A percentile compares a stretch with the other conserved stretches of the same genome.
Evolutionary conservation across 2,113 vertebrate species (phyloP).

Genomic region (Pholis gunnellus): DNA sequence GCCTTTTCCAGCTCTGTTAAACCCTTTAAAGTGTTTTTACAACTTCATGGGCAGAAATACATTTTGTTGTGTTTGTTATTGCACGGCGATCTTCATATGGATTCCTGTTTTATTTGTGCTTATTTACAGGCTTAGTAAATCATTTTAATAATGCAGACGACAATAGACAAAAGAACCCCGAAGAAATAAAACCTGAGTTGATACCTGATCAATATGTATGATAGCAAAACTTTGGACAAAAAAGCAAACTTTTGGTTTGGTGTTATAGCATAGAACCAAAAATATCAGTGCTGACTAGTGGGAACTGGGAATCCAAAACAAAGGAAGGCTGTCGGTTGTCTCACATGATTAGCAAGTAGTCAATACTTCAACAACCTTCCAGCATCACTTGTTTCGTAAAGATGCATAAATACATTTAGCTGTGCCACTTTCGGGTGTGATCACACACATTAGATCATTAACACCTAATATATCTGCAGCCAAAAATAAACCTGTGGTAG

Average conservation of each 20-base stretch:
- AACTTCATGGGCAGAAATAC: background rate
- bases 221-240: background rate
- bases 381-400: background rate
- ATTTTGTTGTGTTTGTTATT: background rate
- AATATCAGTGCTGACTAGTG: background rate
- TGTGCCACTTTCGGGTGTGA: background rate
- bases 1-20: background rate
- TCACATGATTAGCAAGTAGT: no score
- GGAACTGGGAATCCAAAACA: no score
- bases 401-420: background rate
- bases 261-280: background rate
- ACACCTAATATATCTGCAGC: background rate
- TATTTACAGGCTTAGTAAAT: background rate
- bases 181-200: background rate
- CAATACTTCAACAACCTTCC: background rate
- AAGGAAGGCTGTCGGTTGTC: no score
- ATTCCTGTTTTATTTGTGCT: background rate
- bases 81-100: background rate
- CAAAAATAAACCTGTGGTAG: background rate
- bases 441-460: no score
- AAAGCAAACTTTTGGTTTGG: background rate
- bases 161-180: background rate
- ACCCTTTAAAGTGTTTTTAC: background rate
- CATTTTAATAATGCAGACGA: background rate
- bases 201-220: background rate